Conservation (phyloP, 2,113 vertebrate species). For the Montifringilla adamsi region DNA sequence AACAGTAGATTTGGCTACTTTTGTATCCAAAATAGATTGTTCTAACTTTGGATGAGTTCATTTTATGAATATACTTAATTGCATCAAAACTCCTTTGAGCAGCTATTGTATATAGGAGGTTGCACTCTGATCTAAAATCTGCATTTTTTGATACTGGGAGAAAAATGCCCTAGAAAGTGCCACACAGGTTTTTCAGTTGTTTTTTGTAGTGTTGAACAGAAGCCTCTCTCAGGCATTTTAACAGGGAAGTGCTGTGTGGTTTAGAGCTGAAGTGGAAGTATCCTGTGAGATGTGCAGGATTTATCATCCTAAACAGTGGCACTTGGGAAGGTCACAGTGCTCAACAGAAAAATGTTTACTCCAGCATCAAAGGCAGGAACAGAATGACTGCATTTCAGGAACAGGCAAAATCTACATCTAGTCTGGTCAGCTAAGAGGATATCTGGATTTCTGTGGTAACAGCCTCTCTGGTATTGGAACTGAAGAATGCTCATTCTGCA, state of each 20-base stretch:
- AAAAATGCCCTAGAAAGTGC: neutral
- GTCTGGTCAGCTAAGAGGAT: neutral
- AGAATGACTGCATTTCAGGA: neutral
- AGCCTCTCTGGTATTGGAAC: neutral
- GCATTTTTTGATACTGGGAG: neutral
- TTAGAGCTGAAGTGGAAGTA: neutral
- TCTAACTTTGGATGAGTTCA: neutral
- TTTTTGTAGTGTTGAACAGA: neutral
- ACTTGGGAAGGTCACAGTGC: neutral
- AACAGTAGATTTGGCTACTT: neutral
- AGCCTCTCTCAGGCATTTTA: neutral
- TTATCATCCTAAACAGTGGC: neutral
- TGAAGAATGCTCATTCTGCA: neutral
- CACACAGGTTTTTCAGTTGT: neutral
- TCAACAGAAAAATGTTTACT: neutral
- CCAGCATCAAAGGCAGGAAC: neutral
- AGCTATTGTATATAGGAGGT: neutral
- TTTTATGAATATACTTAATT: neutral
- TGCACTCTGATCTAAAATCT: neutral
- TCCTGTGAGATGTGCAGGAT: neutral
- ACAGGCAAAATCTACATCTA: neutral
- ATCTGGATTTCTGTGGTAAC: slow-evolving; percentile 15
- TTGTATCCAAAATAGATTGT: neutral
- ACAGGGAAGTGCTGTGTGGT: neutral
- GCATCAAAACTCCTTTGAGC: neutral